Conservation (phyloP, 2,888 invertebrate species). For the Tinea pellionella region DNA sequence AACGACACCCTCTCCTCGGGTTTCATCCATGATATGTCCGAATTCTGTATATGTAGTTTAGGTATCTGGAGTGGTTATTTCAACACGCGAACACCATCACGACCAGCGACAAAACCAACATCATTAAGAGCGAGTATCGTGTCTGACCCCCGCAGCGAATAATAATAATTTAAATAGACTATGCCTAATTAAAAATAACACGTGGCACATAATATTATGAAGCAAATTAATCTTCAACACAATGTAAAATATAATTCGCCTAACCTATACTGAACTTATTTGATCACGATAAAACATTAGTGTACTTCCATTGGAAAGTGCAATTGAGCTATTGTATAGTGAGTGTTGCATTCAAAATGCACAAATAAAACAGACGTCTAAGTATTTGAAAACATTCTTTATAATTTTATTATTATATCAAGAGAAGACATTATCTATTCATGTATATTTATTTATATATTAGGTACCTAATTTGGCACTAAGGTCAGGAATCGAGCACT, state of each 20-base stretch:
- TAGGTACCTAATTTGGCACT: conserved; percentile 62
- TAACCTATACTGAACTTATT: conserved; percentile 69
- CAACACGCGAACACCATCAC: background rate
- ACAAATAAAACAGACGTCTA: conserved; percentile 61
- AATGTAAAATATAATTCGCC: conserved; percentile 48
- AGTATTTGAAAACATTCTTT: conserved; percentile 2
- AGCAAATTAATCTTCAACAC: conserved; percentile 1
- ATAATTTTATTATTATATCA: conserved; percentile 21
- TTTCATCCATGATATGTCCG: conserved; percentile 34
- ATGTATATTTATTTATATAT: conserved; percentile 20
- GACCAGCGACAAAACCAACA: background rate
- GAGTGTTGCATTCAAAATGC: conserved; percentile 51
- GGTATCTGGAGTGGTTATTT: conserved; percentile 2
- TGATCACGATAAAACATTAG: conserved; percentile 67
- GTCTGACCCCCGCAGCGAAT: background rate
- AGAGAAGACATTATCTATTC: background rate
- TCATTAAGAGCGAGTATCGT: background rate
- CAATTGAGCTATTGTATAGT: conserved; percentile 61
- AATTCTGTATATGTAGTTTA: conserved; percentile 14
- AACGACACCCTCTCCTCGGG: conserved; percentile 3
- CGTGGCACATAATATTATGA: background rate
- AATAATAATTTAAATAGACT: background rate
- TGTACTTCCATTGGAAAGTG: conserved; percentile 56
- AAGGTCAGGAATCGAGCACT: conserved; percentile 22
- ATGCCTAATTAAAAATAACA: background rate